phyloP scores from a whole-genome alignment of 2,888 invertebrate genomes.

The Acanthosepion lycidas region DNA sequence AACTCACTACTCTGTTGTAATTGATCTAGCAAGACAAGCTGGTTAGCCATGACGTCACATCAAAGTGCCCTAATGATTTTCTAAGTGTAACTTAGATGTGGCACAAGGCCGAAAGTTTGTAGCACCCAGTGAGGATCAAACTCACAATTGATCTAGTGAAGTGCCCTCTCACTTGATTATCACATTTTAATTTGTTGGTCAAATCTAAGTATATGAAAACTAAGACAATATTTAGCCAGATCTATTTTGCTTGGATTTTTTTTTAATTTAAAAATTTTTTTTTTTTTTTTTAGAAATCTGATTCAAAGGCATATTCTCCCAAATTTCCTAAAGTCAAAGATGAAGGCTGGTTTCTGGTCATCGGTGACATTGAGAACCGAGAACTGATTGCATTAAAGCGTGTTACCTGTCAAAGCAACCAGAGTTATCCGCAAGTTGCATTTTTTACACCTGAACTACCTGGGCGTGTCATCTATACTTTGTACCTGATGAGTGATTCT shows the following conservation, averaged over 20 bases:
- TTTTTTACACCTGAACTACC: constrained; percentile 79
- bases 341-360: constrained; percentile 94
- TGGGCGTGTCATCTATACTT: constrained; percentile 83
- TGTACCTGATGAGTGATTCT: constrained; percentile 92
- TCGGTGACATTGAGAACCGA: constrained; percentile 83
- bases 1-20: no score
- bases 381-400: constrained; percentile 90
- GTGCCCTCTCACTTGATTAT: no score
- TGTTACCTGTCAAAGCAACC: constrained; percentile 74
- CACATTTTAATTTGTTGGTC: no score
- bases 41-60: no score
- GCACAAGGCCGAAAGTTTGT: no score
- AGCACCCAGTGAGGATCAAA: no score
- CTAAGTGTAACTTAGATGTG: no score
- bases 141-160: no score
- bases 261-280: neutral
- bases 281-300: constrained; percentile 61
- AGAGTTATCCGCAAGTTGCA: constrained; percentile 75
- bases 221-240: no score
- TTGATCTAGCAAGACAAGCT: no score
- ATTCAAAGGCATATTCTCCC: constrained; percentile 83
- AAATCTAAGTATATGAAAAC: no score
- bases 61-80: no score
- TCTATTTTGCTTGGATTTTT: neutral
- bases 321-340: constrained; percentile 94